Evolutionary conservation across 2,113 vertebrate species (phyloP).

Genomic region (Dicentrarchus labrax): DNA sequence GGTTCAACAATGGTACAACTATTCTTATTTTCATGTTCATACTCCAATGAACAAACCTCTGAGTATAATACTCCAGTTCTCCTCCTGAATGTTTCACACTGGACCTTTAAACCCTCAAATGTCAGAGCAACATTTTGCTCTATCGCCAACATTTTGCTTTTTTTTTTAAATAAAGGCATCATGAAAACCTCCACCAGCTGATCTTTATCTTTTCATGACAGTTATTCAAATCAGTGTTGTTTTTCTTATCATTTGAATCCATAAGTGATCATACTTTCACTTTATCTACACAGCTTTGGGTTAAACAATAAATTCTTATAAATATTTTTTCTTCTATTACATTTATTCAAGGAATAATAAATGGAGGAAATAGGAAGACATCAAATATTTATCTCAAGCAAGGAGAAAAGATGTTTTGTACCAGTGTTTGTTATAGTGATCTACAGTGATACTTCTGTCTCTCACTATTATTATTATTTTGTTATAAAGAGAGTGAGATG

Average conservation of each 20-base stretch:
- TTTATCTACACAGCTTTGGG: not conserved
- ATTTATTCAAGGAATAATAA: not conserved
- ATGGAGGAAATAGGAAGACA: not conserved
- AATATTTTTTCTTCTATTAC: not conserved
- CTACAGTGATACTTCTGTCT: not conserved
- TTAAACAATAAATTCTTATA: slow-evolving; percentile 1
- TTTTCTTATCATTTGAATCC: not conserved
- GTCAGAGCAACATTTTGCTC: not conserved
- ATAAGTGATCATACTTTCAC: not conserved
- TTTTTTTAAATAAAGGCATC: no score
- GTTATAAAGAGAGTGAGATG: not conserved
- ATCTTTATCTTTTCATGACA: not conserved
- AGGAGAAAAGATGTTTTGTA: not conserved
- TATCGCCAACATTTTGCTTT: not conserved
- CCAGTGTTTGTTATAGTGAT: not conserved
- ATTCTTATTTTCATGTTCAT: no score
- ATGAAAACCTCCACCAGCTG: no score
- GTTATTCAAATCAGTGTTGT: not conserved
- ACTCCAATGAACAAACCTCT: no score
- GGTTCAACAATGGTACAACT: no score
- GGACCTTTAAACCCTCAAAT: not conserved
- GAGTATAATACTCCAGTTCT: no score
- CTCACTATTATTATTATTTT: not conserved
- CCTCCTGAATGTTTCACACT: no score
- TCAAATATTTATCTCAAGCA: not conserved